These are phyloP conservation scores for Temnothorax curvispinosus DNA, from an alignment of 1,140 invertebrate species.

Conservation along the genomic window DNA sequence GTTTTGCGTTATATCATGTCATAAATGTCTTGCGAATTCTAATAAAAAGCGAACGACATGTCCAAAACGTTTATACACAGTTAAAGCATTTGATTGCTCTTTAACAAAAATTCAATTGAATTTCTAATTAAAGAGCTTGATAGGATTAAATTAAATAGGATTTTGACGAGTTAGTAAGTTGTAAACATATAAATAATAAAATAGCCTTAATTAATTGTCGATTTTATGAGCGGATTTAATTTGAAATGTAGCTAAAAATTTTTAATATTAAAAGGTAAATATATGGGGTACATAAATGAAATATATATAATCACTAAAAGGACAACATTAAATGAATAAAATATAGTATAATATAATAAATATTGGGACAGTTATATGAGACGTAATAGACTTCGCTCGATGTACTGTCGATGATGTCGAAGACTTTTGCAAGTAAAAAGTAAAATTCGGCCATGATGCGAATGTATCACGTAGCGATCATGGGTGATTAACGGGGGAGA, in stretches of 20 bases:
- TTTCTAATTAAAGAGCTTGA: not conserved
- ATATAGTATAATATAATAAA: not conserved
- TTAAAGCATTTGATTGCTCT: not conserved
- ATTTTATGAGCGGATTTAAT: conserved; percentile 8
- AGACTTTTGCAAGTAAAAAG: conserved; percentile 9
- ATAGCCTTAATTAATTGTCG: not conserved
- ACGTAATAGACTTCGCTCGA: not conserved
- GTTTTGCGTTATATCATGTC: conserved; percentile 16
- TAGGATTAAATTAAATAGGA: not conserved
- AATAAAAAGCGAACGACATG: not conserved
- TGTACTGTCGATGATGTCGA: not conserved
- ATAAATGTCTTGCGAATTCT: conserved; percentile 20
- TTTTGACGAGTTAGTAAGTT: not conserved
- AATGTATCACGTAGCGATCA: not conserved
- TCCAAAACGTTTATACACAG: not conserved
- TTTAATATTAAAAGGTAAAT: not conserved
- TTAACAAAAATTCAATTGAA: not conserved
- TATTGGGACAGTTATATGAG: not conserved
- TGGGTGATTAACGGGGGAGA: conserved; percentile 33
- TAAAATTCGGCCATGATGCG: conserved; percentile 49
- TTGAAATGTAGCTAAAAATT: not conserved
- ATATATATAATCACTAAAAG: not conserved
- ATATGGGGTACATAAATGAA: not conserved
- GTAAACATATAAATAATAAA: not conserved
- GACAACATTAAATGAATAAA: not conserved